A percentile compares a stretch with the other conserved stretches of the same genome.
Evolutionary conservation across 2,888 invertebrate species (phyloP).

Genomic region (Drosophila merina): DNA sequence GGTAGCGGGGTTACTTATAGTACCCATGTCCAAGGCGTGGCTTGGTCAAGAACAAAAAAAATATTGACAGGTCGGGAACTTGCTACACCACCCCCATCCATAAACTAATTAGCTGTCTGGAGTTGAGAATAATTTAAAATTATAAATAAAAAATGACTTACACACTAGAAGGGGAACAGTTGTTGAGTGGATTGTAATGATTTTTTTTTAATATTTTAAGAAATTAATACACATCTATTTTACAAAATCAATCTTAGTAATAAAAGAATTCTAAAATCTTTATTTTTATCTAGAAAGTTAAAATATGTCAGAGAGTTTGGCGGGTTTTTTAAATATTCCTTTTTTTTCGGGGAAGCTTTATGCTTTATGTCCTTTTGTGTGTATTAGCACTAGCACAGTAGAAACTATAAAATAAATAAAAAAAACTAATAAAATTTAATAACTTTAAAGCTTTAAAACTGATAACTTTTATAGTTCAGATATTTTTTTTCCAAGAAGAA

Average conservation of each 20-base stretch:
- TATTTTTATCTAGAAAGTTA: too few species aligned
- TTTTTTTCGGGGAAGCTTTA: too few species aligned
- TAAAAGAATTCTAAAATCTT: too few species aligned
- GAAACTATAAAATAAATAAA: too few species aligned
- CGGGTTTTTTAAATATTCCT: too few species aligned
- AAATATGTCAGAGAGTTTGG: too few species aligned
- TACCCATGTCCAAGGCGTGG: slow-evolving; percentile 1
- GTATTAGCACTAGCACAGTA: too few species aligned
- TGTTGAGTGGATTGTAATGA: not conserved
- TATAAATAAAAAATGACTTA: not conserved
- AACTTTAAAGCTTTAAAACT: too few species aligned
- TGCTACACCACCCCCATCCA: slow-evolving; percentile 5
- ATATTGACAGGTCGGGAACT: slow-evolving; percentile 1
- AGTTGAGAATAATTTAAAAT: not conserved
- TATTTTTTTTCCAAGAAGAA: not conserved
- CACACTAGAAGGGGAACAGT: not conserved
- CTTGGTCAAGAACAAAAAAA: slow-evolving; percentile 11
- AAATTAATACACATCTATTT: too few species aligned
- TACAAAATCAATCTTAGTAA: too few species aligned
- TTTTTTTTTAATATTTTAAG: not conserved
- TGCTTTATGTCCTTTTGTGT: too few species aligned
- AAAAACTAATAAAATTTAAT: too few species aligned
- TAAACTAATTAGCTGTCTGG: slow-evolving; percentile 11
- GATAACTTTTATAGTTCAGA: not conserved
- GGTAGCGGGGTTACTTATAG: not conserved